A percentile compares a stretch with the other conserved stretches of the same genome.
Evolutionary conservation across 2,888 invertebrate genomes (phyloP).

Genomic region (Creontiades dilutus): DNA sequence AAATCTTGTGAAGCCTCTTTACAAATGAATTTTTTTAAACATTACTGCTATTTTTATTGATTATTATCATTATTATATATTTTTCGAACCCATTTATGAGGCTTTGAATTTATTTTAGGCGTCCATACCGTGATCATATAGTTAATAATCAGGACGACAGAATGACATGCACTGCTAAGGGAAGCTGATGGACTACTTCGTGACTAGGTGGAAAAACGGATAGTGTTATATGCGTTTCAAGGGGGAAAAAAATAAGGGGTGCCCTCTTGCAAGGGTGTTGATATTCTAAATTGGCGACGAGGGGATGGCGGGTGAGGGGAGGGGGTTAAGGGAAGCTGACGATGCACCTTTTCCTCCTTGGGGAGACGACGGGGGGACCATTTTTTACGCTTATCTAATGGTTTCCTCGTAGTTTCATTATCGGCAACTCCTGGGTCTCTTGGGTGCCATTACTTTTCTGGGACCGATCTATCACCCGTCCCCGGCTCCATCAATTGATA

Average conservation of each 20-base stretch:
- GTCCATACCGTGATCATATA: too few species aligned
- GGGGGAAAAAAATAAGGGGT: slow-evolving; percentile 51
- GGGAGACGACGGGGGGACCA: slow-evolving; percentile 71
- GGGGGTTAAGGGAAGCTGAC: slow-evolving; percentile 70
- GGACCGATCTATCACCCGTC: slow-evolving; percentile 68
- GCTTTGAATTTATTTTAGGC: too few species aligned
- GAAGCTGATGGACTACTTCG: slow-evolving; percentile 3
- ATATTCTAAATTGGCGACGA: slow-evolving; percentile 71
- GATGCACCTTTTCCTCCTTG: slow-evolving; percentile 67
- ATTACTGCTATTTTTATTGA: too few species aligned
- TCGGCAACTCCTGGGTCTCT: slow-evolving; percentile 69
- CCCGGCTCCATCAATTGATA: slow-evolving; percentile 67
- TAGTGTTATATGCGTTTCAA: slow-evolving; percentile 54
- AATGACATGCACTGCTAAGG: background rate
- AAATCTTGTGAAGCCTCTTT: too few species aligned
- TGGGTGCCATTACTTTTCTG: slow-evolving; percentile 70
- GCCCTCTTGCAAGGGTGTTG: slow-evolving; percentile 59
- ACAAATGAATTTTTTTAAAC: too few species aligned
- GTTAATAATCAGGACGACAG: too few species aligned
- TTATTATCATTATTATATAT: too few species aligned
- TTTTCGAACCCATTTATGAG: too few species aligned
- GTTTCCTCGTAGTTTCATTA: slow-evolving; percentile 75
- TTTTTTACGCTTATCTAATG: slow-evolving; percentile 76
- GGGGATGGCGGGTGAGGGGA: slow-evolving; percentile 37
- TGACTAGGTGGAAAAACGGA: slow-evolving; percentile 48